phyloP scores from a whole-genome alignment of 37 sponge, comb jelly and placozoan species.

The Amphimedon queenslandica region DNA sequence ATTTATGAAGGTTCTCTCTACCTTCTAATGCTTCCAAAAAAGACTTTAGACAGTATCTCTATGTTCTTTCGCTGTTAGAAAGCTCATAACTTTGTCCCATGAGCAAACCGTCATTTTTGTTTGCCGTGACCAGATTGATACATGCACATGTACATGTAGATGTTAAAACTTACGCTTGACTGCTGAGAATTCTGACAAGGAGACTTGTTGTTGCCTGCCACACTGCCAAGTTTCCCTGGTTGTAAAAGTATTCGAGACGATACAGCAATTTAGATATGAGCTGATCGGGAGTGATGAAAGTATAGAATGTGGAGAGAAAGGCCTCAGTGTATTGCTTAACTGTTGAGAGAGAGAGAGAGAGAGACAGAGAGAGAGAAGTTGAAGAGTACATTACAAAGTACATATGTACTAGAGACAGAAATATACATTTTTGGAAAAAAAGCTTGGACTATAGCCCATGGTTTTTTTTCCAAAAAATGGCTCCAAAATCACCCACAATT shows the following conservation, averaged over 20 bases:
- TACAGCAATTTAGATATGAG: slow-evolving; percentile 60
- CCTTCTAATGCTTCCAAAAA: too few relatives aligned
- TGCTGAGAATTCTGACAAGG: slow-evolving; percentile 54
- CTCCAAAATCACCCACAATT: too few relatives aligned
- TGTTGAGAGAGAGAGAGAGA: slow-evolving; percentile 12
- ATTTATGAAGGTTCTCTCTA: too few relatives aligned
- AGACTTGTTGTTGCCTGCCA: slow-evolving; percentile 72
- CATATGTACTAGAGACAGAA: too few relatives aligned
- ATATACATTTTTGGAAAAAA: too few relatives aligned
- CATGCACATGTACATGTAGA: neutral
- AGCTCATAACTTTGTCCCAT: too few relatives aligned
- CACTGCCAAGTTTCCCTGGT: slow-evolving; percentile 22
- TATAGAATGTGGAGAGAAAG: slow-evolving; percentile 80
- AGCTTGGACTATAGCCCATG: too few relatives aligned
- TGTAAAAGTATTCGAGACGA: slow-evolving; percentile 58
- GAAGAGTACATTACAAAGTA: neutral
- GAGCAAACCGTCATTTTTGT: too few relatives aligned
- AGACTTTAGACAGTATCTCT: too few relatives aligned
- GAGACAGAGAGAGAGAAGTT: too few relatives aligned
- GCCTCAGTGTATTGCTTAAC: slow-evolving; percentile 82
- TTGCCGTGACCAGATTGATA: neutral
- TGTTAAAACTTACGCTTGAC: neutral
- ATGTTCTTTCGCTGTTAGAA: too few relatives aligned
- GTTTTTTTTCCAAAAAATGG: too few relatives aligned
- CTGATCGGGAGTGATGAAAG: slow-evolving; percentile 69